Percentiles rank a stretch among this genome's conserved stretches.
Conservation (phyloP, 2,797 vertebrate genomes). For the Dendrocincla fuliginosa region DNA sequence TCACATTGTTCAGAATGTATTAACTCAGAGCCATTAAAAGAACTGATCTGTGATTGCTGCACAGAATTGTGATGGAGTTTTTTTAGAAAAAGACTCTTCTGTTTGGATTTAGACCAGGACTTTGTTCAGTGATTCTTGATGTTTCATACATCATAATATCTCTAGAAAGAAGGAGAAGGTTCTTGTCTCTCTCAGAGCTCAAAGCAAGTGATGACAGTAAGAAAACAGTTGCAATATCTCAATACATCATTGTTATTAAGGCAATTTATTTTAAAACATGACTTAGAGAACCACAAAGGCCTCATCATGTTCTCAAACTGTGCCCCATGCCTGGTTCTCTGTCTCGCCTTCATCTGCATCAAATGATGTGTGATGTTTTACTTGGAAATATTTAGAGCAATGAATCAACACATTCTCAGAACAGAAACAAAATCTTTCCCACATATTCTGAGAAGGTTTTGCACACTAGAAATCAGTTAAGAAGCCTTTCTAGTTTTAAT, state of each 20-base stretch:
- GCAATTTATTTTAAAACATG: neutral
- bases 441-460: neutral
- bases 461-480: neutral
- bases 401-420: neutral
- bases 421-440: neutral
- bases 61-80: neutral
- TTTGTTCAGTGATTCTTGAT: neutral
- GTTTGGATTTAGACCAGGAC: neutral
- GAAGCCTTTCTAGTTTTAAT: neutral
- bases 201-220: neutral
- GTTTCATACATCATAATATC: neutral
- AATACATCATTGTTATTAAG: neutral
- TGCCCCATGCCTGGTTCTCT: neutral
- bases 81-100: neutral
- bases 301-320: neutral
- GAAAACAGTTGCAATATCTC: neutral
- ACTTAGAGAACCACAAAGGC: neutral
- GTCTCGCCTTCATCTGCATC: neutral
- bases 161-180: neutral
- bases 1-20: neutral
- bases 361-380: neutral
- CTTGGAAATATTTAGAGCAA: neutral
- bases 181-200: neutral
- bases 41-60: neutral
- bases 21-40: neutral